Conservation (phyloP, 2,113 vertebrate genomes). For the Pelvicachromis taeniatus region DNA sequence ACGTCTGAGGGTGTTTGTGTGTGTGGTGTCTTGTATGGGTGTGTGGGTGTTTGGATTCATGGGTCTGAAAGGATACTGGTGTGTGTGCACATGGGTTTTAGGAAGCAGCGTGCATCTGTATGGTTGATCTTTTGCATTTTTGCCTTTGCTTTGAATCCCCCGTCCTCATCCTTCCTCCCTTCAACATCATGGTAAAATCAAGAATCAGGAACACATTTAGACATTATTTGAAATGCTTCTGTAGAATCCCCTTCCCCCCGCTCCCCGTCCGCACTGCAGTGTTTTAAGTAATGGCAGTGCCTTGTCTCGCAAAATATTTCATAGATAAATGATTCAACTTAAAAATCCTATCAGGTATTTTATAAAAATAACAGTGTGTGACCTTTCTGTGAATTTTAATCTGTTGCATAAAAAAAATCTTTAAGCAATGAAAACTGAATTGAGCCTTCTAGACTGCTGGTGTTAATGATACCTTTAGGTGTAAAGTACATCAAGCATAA, state of each 20-base stretch:
- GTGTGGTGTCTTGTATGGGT: constrained; percentile 8
- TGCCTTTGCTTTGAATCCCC: constrained; percentile 36
- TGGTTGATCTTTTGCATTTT: constrained; percentile 14
- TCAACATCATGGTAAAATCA: constrained; percentile 18
- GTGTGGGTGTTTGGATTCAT: constrained; percentile 4
- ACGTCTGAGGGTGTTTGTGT: constrained; percentile 20
- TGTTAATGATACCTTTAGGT: constrained; percentile 49
- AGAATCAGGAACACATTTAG: constrained; percentile 20
- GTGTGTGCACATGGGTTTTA: neutral
- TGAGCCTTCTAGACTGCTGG: constrained; percentile 8
- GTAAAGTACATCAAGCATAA: constrained; percentile 24
- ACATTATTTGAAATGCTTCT: constrained; percentile 21
- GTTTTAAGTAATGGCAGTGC: constrained; percentile 13
- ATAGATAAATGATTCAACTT: constrained; percentile 42
- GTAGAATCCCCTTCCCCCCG: neutral
- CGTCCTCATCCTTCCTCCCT: neutral
- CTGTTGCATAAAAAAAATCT: constrained; percentile 29
- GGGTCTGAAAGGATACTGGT: neutral
- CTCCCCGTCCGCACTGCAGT: neutral
- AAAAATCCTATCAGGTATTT: constrained; percentile 34
- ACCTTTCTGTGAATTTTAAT: constrained; percentile 47
- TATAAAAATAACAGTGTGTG: constrained; percentile 41
- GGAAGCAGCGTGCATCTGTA: constrained; percentile 4
- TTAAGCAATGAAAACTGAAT: constrained; percentile 40
- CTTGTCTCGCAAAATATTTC: constrained; percentile 42